Base-by-base conservation (phyloP, 2,797 vertebrate species). In the Microctenopoma stevenorrisi region DNA sequence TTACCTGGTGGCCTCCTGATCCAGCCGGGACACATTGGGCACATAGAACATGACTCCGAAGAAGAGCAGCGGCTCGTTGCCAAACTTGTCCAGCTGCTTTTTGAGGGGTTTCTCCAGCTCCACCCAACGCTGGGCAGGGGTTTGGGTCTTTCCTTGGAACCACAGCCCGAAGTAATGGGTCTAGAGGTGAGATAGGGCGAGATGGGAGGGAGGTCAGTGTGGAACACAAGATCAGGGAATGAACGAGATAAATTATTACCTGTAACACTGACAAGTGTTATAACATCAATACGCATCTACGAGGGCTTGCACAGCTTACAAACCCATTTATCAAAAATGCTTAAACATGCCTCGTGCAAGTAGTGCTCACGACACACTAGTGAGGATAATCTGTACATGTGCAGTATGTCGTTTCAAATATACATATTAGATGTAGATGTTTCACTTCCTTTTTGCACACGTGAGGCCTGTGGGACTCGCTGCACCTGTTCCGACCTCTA, bases 11-110 rank as follows among this genome's bases (percentile, higher is more conserved):
- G 93, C 95, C 88, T 97, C 96, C 68, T 98, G 97, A 86, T 97
- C 96, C 70, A 98, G 93, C 57, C 94, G 94, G 54, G 96, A 96
- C 50, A 98, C 96, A 18, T 80, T 97, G 79, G 97, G 97, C 72
- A 99, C 96, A 18, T 98, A 99, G 93, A 97, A 98, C 97, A 99
- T 98, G 33, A 99, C 97, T 59, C 97, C 97, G 4, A 99, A 98
- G 91, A 97, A 97, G 50, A 99, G 96, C 90, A 98, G 91, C 14
- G 95, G 95, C 89, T 98, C 97, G 15, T 96, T 96, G 87, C 97
- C 96, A 71, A 97, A 97, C 89, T 99, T 98, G 91, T 99, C 97
- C 94, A 98, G 92, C 93, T 99, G 97, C 88, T 99, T 99, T 94
- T 98, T 98, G 82, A 99, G 94, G 26, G 97, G 95, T 60, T 99